Evolutionary conservation across 2,888 invertebrate species (phyloP), one percentile per base, ranked within the genome.

Genomic region (Pollenia angustigena): DNA sequence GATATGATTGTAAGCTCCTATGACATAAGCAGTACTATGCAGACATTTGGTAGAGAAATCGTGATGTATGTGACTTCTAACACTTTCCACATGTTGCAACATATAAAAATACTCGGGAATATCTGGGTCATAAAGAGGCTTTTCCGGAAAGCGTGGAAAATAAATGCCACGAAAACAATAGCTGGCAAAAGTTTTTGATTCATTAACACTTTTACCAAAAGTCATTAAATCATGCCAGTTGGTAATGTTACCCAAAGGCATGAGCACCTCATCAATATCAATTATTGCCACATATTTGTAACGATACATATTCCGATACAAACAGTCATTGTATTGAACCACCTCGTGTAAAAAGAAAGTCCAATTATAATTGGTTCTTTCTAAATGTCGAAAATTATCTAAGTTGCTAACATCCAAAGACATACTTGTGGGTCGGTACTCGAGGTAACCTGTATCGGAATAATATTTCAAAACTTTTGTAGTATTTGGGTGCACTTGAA

Each of bases 31-130:
- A 23, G 98, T 97, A 93, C 97, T 97, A 93, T 98, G 98, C 94
- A 98, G 97, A 93, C 98, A 98, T 94, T 98, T 98, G 90, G 97
- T 96, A 93, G 97, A 98, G 97, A 97, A 0, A 97, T 97, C 93
- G 97, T 97, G 18, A 97, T 97, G 94, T 97, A 98, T 10, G 10
- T 52, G 52, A 93, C 97, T 97, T 90, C 95, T 95, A 81, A 97
- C 96, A 87, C 98, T 95, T 92, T 97, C 97, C 74, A 97, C 97
- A 94, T 98, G 98, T 93, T 97, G 97, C 91, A 98, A 93, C 98
- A 98, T 98, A 94, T 98, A 98, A 96, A 98, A 95, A 93, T 97
- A 97, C 88, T 94, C 95, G 69, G 97, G 97, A 89, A 96, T 95
- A 2, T 96, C 95, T 92, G 96, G 14, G 11, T 46, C 64, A 90